Base-by-base conservation (phyloP, 2,113 vertebrate genomes). In the Platycercus adscitus region DNA sequence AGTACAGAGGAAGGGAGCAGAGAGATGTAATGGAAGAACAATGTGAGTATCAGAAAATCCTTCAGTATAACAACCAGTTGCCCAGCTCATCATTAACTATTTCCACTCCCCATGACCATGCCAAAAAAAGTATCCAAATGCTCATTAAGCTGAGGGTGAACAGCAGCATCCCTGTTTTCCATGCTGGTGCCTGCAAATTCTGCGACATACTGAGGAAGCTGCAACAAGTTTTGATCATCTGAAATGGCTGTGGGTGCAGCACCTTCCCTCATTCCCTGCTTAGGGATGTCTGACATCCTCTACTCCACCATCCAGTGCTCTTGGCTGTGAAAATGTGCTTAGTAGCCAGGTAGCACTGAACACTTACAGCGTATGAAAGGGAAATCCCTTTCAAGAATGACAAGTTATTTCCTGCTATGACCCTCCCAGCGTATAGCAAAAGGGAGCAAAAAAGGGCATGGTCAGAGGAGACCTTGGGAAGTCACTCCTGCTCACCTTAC, bases 161-260 rank as follows among this genome's bases (percentile, higher is more conserved):
- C 24, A 82, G 31, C 33, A 89, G 24, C 29, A 31, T 75, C 24
- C 24, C 29, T 47, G 3, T 81, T 86, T 70, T 91, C 28, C 26
- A 55, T 0, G 0, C 50, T 35, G 20, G 11, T 23, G 33, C 33
- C 31, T 75, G 78, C 17, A 90, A 78, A 96, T 94, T 71, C 93
- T 83, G 65, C n/a, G 69, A 47, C 17, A 71, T 39, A 5, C 0
- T 23, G 47, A 13, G 61, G 69, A 89, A 86, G 44, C 72, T 87
- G 87, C 93, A 91, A 95, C 91, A 97, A 91, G 88, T 94, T 78
- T 41, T 47, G 25, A 82, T 26, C 24, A 71, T 41, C 58, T 33
- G 82, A 91, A 93, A 92, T 53, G 87, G 79, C 77, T 85, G 73
- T 87, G 63, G 35, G 21, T 92, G 49, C 52, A 47, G 39, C 60